These are phyloP conservation scores for Podarcis lilfordi DNA, from an alignment of 2,797 vertebrate species.

Conservation along the genomic window DNA sequence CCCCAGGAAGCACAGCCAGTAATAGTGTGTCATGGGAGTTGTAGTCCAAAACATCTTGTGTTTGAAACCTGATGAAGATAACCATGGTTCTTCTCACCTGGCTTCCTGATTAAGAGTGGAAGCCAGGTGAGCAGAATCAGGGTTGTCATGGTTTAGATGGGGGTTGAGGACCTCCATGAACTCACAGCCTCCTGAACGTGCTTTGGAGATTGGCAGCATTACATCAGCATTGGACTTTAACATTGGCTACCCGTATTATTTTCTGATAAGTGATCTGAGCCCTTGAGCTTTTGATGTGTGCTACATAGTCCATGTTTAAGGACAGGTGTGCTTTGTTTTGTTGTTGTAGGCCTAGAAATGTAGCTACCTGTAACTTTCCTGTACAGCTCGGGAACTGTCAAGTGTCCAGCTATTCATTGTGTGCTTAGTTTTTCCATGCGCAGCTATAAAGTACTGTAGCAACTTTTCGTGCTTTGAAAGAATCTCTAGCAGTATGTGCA, in stretches of 20 bases:
- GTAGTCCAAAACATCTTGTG: background rate
- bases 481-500: slow-evolving; percentile 64
- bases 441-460: slow-evolving; percentile 53
- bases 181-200: background rate
- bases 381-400: slow-evolving; percentile 26
- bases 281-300: background rate
- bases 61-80: background rate
- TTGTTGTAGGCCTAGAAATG: slow-evolving; percentile 31
- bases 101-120: no score
- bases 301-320: slow-evolving; percentile 34
- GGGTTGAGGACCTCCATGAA: background rate
- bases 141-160: background rate
- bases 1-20: no score
- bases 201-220: background rate
- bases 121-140: background rate
- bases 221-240: background rate
- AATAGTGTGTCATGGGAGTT: no score
- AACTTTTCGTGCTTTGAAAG: slow-evolving; percentile 71
- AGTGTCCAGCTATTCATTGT: background rate
- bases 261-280: background rate
- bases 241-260: background rate
- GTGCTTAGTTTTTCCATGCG: slow-evolving; percentile 49
- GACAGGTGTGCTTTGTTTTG: slow-evolving; percentile 36
- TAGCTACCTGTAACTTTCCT: slow-evolving; percentile 12
- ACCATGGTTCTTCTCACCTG: no score